These are phyloP conservation scores for Molanna angustata DNA, from an alignment of 2,888 invertebrate genomes.

Conservation along the genomic window DNA sequence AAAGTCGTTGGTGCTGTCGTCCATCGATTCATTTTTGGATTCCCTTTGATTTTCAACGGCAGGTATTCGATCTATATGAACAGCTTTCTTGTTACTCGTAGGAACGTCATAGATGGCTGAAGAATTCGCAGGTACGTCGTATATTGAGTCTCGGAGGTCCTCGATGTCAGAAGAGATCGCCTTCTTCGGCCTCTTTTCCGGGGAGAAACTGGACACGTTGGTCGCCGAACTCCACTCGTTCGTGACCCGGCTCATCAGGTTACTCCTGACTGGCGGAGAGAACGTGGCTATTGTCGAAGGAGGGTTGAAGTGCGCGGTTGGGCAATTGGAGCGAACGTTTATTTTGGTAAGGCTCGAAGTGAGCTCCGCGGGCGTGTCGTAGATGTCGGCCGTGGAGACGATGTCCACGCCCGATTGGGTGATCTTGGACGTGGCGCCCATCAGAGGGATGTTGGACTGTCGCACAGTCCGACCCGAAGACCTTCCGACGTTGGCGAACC, in stretches of 20 bases:
- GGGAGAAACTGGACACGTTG: slow-evolving; percentile 19
- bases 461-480: slow-evolving; percentile 42
- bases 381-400: slow-evolving; percentile 49
- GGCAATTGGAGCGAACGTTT: slow-evolving; percentile 19
- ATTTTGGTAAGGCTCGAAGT: slow-evolving; percentile 24
- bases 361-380: slow-evolving; percentile 43
- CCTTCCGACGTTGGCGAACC: slow-evolving; percentile 39
- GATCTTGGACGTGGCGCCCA: slow-evolving; percentile 53
- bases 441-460: slow-evolving; percentile 50
- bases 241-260: slow-evolving; percentile 22
- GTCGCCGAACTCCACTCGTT: slow-evolving; percentile 26
- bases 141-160: slow-evolving; percentile 41
- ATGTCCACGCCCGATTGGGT: slow-evolving; percentile 52
- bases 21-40: slow-evolving; percentile 45
- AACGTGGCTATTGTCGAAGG: slow-evolving; percentile 4
- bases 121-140: slow-evolving; percentile 52
- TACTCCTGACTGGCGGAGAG: slow-evolving; percentile 17
- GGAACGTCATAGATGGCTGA: slow-evolving; percentile 52
- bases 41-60: slow-evolving; percentile 54
- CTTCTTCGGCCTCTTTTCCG: slow-evolving; percentile 18
- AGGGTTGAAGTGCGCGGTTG: not conserved
- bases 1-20: slow-evolving; percentile 36
- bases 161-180: slow-evolving; percentile 40
- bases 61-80: slow-evolving; percentile 42
- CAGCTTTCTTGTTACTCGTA: slow-evolving; percentile 44